Evolutionary conservation across 2,888 invertebrate species (phyloP).

Genomic region (Lordiphosa andalusiaca): DNA sequence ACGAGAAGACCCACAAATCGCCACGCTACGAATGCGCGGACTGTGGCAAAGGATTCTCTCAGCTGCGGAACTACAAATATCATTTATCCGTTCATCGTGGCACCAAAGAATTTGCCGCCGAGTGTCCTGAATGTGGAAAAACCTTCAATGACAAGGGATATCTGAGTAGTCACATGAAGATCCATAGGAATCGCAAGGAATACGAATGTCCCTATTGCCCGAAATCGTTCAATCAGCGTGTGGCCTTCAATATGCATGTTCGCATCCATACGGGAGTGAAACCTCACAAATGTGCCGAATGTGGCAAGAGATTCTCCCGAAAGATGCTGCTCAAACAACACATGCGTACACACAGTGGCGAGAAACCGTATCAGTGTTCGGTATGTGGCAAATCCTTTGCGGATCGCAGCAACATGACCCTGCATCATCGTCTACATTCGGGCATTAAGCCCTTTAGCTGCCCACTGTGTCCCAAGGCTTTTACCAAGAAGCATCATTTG

Average conservation of each 20-base stretch:
- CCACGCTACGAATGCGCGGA: slow-evolving; percentile 86
- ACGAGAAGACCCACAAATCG: slow-evolving; percentile 80
- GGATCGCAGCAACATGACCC: slow-evolving; percentile 91
- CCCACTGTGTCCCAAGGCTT: slow-evolving; percentile 84
- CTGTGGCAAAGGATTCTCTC: slow-evolving; percentile 90
- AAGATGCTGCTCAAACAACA: slow-evolving; percentile 93
- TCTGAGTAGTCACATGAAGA: slow-evolving; percentile 92
- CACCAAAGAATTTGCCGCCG: slow-evolving; percentile 88
- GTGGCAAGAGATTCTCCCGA: slow-evolving; percentile 90
- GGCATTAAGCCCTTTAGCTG: slow-evolving; percentile 89
- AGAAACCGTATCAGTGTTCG: slow-evolving; percentile 89
- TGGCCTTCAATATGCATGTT: slow-evolving; percentile 93
- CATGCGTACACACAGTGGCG: slow-evolving; percentile 89
- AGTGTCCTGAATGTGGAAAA: slow-evolving; percentile 89
- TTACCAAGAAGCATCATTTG: slow-evolving; percentile 92
- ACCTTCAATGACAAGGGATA: slow-evolving; percentile 92
- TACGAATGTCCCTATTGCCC: slow-evolving; percentile 90
- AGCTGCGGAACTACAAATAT: slow-evolving; percentile 91
- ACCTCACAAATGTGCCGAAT: slow-evolving; percentile 88
- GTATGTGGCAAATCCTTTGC: slow-evolving; percentile 92
- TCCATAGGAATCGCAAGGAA: slow-evolving; percentile 90
- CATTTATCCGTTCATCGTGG: slow-evolving; percentile 91
- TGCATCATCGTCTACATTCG: slow-evolving; percentile 89
- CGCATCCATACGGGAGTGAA: slow-evolving; percentile 91
- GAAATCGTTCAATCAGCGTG: slow-evolving; percentile 91